phyloP scores from a whole-genome alignment of 2,113 vertebrate genomes.

The Mormoops blainvillei region DNA sequence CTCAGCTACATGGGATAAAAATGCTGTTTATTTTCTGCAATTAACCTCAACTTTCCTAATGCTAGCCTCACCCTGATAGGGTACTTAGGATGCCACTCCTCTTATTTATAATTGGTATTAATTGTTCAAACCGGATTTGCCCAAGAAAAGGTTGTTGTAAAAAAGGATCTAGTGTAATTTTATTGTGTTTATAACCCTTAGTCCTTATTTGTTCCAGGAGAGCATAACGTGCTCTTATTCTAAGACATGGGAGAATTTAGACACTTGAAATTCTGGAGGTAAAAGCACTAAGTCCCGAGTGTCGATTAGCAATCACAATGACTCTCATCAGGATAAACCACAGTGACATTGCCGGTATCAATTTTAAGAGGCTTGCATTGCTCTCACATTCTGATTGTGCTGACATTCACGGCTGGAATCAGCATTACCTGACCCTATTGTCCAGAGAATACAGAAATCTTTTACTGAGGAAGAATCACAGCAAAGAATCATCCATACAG shows the following conservation, averaged over 20 bases:
- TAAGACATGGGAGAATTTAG: slow-evolving; percentile 15
- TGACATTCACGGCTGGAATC: neutral
- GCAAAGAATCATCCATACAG: neutral
- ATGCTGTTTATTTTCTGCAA: neutral
- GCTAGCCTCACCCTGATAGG: neutral
- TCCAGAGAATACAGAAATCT: neutral
- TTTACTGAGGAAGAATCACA: neutral
- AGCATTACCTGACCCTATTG: neutral
- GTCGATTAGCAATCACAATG: neutral
- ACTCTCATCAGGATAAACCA: neutral
- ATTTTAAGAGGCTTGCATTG: neutral
- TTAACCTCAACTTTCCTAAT: neutral
- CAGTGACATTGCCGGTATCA: neutral
- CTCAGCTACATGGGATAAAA: neutral
- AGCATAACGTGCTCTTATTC: neutral
- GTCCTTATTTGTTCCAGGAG: neutral
- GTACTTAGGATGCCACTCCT: neutral
- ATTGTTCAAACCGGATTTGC: neutral
- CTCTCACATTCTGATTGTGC: neutral
- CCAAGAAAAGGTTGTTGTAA: neutral
- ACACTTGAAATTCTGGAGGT: neutral
- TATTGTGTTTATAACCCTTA: neutral
- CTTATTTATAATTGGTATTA: neutral
- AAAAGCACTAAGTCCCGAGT: neutral
- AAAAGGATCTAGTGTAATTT: neutral